Conservation (phyloP, 2,113 vertebrate species). For the Malurus alboscapulatus region DNA sequence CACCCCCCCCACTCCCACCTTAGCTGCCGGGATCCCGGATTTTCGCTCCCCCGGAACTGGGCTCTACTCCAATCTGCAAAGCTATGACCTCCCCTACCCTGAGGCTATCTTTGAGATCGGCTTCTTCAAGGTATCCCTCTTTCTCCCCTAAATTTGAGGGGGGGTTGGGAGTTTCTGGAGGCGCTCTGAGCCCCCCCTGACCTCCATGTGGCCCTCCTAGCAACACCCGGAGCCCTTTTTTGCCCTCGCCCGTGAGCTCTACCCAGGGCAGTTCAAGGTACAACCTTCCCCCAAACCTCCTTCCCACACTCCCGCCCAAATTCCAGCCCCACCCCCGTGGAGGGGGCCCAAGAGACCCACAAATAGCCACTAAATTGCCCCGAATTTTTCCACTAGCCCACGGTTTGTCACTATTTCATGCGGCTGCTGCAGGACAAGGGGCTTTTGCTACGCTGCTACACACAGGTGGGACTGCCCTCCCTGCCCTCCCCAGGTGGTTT, state of each 20-base stretch:
- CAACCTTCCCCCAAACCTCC: not conserved
- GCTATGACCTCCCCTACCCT: constrained; percentile 88
- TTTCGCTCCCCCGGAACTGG: constrained; percentile 90
- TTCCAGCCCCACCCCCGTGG: no score
- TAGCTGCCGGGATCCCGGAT: constrained; percentile 91
- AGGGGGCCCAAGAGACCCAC: not conserved
- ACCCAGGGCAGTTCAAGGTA: constrained; percentile 93
- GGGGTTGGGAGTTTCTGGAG: not conserved
- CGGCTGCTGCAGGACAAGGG: constrained; percentile 89
- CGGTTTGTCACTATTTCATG: constrained; percentile 91
- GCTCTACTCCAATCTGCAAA: constrained; percentile 88
- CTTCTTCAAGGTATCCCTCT: constrained; percentile 84
- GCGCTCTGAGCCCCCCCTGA: not conserved
- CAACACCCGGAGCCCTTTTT: constrained; percentile 93
- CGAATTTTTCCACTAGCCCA: constrained; percentile 74
- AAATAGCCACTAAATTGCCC: not conserved
- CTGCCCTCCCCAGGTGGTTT: not conserved
- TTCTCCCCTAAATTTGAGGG: not conserved
- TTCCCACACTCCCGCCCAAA: no score
- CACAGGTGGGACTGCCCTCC: not conserved
- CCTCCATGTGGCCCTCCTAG: no score
- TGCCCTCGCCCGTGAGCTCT: constrained; percentile 87
- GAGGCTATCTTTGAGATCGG: constrained; percentile 92
- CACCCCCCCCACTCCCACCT: no score
- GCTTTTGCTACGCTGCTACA: constrained; percentile 85